Evolutionary conservation across 2,888 invertebrate genomes (phyloP).

Genomic region (Metalampra italica): DNA sequence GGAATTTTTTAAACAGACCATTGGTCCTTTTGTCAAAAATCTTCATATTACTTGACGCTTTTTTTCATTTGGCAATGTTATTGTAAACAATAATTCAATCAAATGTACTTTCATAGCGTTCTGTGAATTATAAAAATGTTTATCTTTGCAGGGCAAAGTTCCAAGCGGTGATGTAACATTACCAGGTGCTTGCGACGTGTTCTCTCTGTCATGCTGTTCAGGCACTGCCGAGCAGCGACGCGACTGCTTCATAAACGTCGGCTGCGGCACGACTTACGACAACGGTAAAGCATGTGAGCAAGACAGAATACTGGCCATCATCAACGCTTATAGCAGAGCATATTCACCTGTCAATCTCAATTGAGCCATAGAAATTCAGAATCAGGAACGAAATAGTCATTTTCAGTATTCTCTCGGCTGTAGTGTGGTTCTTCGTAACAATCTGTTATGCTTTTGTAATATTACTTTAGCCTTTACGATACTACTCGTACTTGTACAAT

Average conservation of each 20-base stretch:
- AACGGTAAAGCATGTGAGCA: conserved; percentile 35
- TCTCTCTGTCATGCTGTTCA: conserved; percentile 52
- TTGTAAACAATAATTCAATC: too few species aligned
- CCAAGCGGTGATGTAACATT: background rate
- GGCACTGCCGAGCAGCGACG: conserved; percentile 22
- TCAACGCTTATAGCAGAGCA: conserved; percentile 37
- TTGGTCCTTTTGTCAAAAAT: too few species aligned
- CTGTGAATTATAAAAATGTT: background rate
- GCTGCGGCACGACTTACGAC: conserved; percentile 32
- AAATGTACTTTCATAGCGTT: background rate
- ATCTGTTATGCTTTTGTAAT: conserved; percentile 16
- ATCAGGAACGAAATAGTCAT: conserved; percentile 12
- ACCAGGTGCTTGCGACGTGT: conserved; percentile 45
- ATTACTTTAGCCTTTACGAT: background rate
- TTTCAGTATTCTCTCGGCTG: conserved; percentile 36
- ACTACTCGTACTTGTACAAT: background rate
- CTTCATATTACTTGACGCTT: too few species aligned
- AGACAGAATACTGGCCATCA: conserved; percentile 31
- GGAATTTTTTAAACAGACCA: background rate
- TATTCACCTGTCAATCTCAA: conserved; percentile 36
- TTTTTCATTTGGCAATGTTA: too few species aligned
- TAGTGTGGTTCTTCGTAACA: conserved; percentile 11
- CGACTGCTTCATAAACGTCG: conserved; percentile 42
- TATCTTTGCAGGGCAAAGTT: background rate
- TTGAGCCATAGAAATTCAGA: conserved; percentile 16